phyloP scores from a whole-genome alignment of 1,140 invertebrate species.

The Bombus confusus region DNA sequence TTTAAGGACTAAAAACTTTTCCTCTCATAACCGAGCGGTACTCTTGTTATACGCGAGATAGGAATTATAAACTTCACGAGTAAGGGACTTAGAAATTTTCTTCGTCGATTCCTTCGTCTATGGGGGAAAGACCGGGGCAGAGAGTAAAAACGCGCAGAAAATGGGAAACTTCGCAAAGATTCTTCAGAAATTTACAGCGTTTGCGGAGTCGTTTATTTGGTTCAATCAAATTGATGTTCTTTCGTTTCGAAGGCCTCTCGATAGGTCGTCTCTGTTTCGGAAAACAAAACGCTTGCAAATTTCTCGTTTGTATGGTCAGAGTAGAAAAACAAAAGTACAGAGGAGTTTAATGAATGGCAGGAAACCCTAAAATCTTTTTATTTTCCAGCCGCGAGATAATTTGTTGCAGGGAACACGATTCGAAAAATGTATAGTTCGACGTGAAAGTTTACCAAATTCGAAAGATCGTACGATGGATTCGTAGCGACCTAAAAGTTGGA shows the following conservation, averaged over 20 bases:
- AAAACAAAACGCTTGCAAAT: background rate
- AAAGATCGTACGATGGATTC: no score
- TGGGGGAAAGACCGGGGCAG: no score
- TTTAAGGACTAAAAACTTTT: no score
- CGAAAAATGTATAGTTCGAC: no score
- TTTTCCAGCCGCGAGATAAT: background rate
- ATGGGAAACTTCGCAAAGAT: background rate
- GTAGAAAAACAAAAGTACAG: background rate
- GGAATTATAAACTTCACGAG: no score
- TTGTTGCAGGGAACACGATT: no score
- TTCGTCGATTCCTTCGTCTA: no score
- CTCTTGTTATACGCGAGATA: no score
- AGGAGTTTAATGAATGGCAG: background rate
- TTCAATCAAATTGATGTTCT: background rate
- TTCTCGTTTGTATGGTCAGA: background rate
- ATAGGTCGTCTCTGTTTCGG: background rate
- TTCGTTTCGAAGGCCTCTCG: background rate
- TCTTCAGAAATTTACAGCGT: background rate
- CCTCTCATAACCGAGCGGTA: no score
- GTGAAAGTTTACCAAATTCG: no score
- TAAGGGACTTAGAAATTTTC: no score
- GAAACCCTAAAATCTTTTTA: background rate
- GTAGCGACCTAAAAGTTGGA: no score
- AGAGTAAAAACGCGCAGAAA: background rate
- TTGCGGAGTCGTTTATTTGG: background rate